Evolutionary conservation across 2,888 invertebrate genomes (phyloP).

Genomic region (Plagiodera versicolora): DNA sequence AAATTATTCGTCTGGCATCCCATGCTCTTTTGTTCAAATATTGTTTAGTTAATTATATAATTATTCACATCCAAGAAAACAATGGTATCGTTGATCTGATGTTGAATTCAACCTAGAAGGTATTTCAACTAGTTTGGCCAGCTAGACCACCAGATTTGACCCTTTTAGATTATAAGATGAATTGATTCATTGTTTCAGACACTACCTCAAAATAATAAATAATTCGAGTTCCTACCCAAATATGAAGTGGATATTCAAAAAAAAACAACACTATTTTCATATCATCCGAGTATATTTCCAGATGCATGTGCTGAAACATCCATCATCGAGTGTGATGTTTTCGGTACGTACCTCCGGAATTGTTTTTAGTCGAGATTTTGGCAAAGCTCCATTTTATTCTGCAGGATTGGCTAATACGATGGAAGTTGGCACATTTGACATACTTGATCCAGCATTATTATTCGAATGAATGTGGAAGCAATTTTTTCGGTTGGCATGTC

Average conservation of each 20-base stretch:
- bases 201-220: too few relatives aligned
- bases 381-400: slow-evolving; percentile 28
- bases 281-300: not conserved
- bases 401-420: slow-evolving; percentile 36
- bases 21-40: slow-evolving; percentile 25
- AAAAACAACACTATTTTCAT: not conserved
- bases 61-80: not conserved
- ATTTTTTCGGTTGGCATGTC: not conserved
- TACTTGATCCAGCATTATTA: not conserved
- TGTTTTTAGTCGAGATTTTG: slow-evolving; percentile 33
- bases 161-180: too few relatives aligned
- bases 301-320: slow-evolving; percentile 6
- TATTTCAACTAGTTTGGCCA: too few relatives aligned
- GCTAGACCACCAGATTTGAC: too few relatives aligned
- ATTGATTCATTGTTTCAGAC: too few relatives aligned
- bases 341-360: slow-evolving; percentile 21
- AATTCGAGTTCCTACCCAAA: too few relatives aligned
- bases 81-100: not conserved
- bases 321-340: slow-evolving; percentile 16
- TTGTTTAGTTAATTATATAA: too few relatives aligned
- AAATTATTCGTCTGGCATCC: slow-evolving; percentile 22
- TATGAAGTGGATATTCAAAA: not conserved
- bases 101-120: too few relatives aligned
- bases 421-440: slow-evolving; percentile 38
- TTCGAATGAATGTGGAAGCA: not conserved